Evolutionary conservation across 1,140 invertebrate species (phyloP).

Genomic region (Drosophila bifasciata): DNA sequence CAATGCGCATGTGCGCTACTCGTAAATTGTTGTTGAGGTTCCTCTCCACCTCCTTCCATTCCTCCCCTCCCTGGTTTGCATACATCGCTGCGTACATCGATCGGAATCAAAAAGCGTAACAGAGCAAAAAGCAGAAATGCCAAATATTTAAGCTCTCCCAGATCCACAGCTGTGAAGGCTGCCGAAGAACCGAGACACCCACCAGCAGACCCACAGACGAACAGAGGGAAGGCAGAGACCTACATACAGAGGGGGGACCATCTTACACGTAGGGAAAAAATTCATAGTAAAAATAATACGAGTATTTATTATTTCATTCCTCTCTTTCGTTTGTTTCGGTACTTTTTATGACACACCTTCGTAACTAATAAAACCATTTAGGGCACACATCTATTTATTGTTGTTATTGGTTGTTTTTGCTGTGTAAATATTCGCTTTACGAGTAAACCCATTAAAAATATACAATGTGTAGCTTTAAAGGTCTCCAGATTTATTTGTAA

Average conservation of each 20-base stretch:
- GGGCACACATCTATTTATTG: too few species aligned
- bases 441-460: too few species aligned
- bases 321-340: too few species aligned
- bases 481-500: too few species aligned
- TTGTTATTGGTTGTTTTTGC: too few species aligned
- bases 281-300: too few species aligned
- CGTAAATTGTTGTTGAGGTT: constrained; percentile 60
- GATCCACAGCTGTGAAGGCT: constrained; percentile 73
- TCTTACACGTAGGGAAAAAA: constrained; percentile 12
- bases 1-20: constrained; percentile 73
- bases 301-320: too few species aligned
- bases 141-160: constrained; percentile 75
- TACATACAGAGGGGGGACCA: not conserved
- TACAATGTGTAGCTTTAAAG: too few species aligned
- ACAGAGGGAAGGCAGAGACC: too few species aligned
- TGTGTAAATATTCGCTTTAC: too few species aligned
- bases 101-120: constrained; percentile 80
- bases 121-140: constrained; percentile 68
- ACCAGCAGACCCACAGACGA: not conserved
- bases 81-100: constrained; percentile 69
- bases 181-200: constrained; percentile 7
- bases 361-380: too few species aligned
- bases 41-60: not conserved
- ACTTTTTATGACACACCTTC: too few species aligned
- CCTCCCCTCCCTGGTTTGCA: constrained; percentile 44